Evolutionary conservation across 2,113 vertebrate genomes (phyloP), one percentile per base, ranked within the genome.

Genomic region (Pipa parva): DNA sequence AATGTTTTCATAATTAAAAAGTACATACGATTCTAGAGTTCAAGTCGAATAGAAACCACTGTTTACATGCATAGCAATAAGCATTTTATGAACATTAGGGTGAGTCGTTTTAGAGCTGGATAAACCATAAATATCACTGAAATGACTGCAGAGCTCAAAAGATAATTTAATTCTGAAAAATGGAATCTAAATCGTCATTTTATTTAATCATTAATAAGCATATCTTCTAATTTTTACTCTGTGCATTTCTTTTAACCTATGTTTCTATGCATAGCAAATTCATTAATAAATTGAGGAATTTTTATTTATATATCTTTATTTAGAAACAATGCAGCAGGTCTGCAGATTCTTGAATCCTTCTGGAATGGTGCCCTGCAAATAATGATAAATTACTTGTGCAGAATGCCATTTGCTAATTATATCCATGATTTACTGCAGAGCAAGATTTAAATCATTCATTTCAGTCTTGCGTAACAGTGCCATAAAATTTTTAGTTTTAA

Each of bases 351-450:
- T 85, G 88, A 92, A 94, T 97, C 92, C 92, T 95, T 97, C 94
- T 97, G 94, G 97, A 97, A 95, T 95, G 91, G 90, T 93, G 94
- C 95, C 94, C 94, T 97, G 92, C 94, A 97, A 97, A 97, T 97
- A 95, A 95, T 98, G 95, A 99, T 97, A 93, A 97, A 99, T 97
- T 93, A 94, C 97, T 96, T 93, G 93, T 94, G 95, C 95, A 92
- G 92, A 90, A 94, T 97, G 95, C 94, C 95, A 97, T 98, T 99
- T 99, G 97, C 97, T 99, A 99, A 99, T 99, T 99, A 98, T 98
- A 99, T 95, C 95, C 97, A 95, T 99, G 97, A 99, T 99, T 99
- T 97, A 99, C 95, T 95, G 94, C 93, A 93, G 93, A 95, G 94
- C 93, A 89, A 92, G 95, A 94, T 93, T 98, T 99, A 97, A 98